A percentile compares a stretch with the other conserved stretches of the same genome.
Evolutionary conservation across 2,113 vertebrate genomes (phyloP).

Genomic region (Dromiciops gliroides): DNA sequence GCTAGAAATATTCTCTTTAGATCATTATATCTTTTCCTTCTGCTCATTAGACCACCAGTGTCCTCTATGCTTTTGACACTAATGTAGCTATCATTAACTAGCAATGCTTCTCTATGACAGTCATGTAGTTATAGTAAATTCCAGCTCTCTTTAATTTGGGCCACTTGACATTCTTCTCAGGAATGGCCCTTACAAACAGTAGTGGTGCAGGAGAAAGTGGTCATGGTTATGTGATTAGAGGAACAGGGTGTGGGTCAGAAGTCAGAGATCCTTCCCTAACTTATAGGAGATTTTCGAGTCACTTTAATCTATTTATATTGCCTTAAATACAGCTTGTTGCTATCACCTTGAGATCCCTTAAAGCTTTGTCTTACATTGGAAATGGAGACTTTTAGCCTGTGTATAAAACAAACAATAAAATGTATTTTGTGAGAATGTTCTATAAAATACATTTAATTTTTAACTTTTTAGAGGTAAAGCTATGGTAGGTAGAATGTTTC

Average conservation of each 20-base stretch:
- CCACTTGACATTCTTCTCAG: slow-evolving; percentile 59
- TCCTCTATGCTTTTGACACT: slow-evolving; percentile 77
- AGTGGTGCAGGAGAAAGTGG: slow-evolving; percentile 51
- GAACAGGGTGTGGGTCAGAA: not conserved
- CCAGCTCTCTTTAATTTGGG: slow-evolving; percentile 71
- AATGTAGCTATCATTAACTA: slow-evolving; percentile 81
- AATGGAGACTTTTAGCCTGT: not conserved
- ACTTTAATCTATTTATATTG: slow-evolving; percentile 53
- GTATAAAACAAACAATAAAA: not conserved
- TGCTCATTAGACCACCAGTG: slow-evolving; percentile 80
- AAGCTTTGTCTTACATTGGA: not conserved
- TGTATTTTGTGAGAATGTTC: not conserved
- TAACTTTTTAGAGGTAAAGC: not conserved
- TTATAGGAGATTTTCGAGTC: slow-evolving; percentile 56
- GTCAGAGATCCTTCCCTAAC: slow-evolving; percentile 10
- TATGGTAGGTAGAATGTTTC: not conserved
- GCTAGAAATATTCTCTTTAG: slow-evolving; percentile 68
- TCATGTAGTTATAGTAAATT: slow-evolving; percentile 71
- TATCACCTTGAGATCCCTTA: not conserved
- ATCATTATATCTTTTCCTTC: slow-evolving; percentile 75
- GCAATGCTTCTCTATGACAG: slow-evolving; percentile 75
- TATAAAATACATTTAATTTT: not conserved
- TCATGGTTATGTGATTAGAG: slow-evolving; percentile 63
- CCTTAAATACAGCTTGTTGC: not conserved
- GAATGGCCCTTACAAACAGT: slow-evolving; percentile 55